phyloP scores from a whole-genome alignment of 1,140 invertebrate genomes.

The Eriosoma lanigerum region DNA sequence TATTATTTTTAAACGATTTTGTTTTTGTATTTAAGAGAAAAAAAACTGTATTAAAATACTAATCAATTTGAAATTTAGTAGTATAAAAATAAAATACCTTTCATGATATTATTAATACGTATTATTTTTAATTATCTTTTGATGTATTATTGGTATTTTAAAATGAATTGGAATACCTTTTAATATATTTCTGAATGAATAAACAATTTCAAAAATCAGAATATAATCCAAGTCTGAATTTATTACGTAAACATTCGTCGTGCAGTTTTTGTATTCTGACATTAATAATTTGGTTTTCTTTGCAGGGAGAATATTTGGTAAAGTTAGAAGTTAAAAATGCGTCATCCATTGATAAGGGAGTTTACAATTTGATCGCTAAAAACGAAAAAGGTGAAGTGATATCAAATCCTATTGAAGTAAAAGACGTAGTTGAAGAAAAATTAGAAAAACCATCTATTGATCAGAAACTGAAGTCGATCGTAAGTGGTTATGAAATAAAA shows the following conservation, averaged over 20 bases:
- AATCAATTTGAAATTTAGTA: too few species aligned
- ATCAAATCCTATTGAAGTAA: slow-evolving; percentile 84
- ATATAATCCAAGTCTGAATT: background rate
- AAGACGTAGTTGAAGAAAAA: slow-evolving; percentile 70
- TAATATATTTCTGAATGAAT: too few species aligned
- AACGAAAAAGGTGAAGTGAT: slow-evolving; percentile 91
- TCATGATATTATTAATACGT: too few species aligned
- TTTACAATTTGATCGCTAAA: slow-evolving; percentile 86
- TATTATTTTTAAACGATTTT: too few species aligned
- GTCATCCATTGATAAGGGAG: slow-evolving; percentile 77
- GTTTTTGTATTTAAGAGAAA: too few species aligned
- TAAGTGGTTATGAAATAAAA: slow-evolving; percentile 60
- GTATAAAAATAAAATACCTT: too few species aligned
- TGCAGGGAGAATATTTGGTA: slow-evolving; percentile 78
- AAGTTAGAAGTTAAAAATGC: slow-evolving; percentile 84
- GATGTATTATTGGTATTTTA: too few species aligned
- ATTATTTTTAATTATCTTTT: too few species aligned
- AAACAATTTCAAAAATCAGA: background rate
- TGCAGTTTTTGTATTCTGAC: background rate
- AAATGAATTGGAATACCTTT: too few species aligned
- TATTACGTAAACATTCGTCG: background rate
- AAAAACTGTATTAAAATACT: too few species aligned
- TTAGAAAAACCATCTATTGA: slow-evolving; percentile 68
- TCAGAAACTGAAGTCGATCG: slow-evolving; percentile 72
- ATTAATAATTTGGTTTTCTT: slow-evolving; percentile 53